phyloP scores from a whole-genome alignment of 2,113 vertebrate genomes.

The Erinaceus europaeus region DNA sequence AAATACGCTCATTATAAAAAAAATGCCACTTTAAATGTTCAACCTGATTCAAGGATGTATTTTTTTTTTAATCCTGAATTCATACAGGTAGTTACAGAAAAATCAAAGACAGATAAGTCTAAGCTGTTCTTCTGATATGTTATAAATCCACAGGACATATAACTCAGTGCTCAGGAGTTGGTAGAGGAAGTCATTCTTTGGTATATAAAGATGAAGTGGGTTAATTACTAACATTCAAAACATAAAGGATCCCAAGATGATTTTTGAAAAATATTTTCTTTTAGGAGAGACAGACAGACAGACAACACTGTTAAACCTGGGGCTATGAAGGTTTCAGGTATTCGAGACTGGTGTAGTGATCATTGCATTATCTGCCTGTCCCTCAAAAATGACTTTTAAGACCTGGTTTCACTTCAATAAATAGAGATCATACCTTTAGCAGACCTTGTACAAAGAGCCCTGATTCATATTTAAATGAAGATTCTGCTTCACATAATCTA shows the following conservation, averaged over 20 bases:
- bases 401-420: background rate
- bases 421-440: conserved; percentile 89
- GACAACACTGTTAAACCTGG: too few species aligned
- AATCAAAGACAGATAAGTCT: background rate
- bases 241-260: too few species aligned
- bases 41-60: background rate
- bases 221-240: too few species aligned
- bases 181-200: background rate
- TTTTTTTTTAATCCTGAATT: too few species aligned
- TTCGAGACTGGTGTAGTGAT: too few species aligned
- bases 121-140: background rate
- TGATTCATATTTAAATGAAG: conserved; percentile 95
- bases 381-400: background rate
- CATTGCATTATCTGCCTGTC: too few species aligned
- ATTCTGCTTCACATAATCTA: conserved; percentile 90
- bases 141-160: background rate
- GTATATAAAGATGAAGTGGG: background rate
- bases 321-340: too few species aligned
- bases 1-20: conserved; percentile 24
- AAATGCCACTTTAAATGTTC: background rate
- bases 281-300: too few species aligned
- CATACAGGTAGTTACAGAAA: background rate
- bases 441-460: conserved; percentile 98
- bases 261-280: too few species aligned
- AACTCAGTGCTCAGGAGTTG: background rate